Percentiles rank a stretch among this genome's conserved stretches.
Conservation (phyloP, 1,140 invertebrate species). For the Drosophila murphyi region DNA sequence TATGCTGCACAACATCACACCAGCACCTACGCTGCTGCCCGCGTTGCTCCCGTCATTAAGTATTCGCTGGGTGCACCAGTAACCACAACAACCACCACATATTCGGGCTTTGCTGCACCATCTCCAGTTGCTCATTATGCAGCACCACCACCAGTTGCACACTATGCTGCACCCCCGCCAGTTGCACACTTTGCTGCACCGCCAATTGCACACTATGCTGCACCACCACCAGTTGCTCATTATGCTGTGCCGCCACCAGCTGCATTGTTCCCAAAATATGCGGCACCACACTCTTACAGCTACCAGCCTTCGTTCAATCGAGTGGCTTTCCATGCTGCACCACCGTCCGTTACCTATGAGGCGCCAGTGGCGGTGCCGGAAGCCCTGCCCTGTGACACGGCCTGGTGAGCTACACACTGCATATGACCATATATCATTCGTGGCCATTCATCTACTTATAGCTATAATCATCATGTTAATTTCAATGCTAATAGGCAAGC, state of each 20-base stretch:
- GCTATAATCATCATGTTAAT: slow-evolving; percentile 31
- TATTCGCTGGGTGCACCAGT: slow-evolving; percentile 65
- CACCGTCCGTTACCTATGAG: slow-evolving; percentile 23
- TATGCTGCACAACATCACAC: slow-evolving; percentile 31
- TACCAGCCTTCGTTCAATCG: slow-evolving; percentile 16
- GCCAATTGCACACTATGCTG: slow-evolving; percentile 35
- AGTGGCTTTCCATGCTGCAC: neutral
- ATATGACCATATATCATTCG: neutral
- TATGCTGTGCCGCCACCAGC: slow-evolving; percentile 16
- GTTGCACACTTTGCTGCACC: slow-evolving; percentile 25
- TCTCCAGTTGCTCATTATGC: neutral
- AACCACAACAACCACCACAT: slow-evolving; percentile 70
- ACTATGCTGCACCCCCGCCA: slow-evolving; percentile 27
- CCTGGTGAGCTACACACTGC: slow-evolving; percentile 13
- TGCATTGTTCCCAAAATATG: slow-evolving; percentile 28
- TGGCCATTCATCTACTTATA: neutral
- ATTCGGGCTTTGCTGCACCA: slow-evolving; percentile 53
- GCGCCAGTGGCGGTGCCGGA: slow-evolving; percentile 8
- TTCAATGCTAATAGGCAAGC: slow-evolving; percentile 53
- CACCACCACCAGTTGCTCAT: slow-evolving; percentile 15
- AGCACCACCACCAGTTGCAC: slow-evolving; percentile 18
- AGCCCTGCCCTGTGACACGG: slow-evolving; percentile 28
- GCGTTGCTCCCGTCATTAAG: slow-evolving; percentile 52
- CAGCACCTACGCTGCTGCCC: slow-evolving; percentile 40
- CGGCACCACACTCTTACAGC: slow-evolving; percentile 10